Evolutionary conservation across 2,888 invertebrate genomes (phyloP).

Genomic region (Ceramica pisi): DNA sequence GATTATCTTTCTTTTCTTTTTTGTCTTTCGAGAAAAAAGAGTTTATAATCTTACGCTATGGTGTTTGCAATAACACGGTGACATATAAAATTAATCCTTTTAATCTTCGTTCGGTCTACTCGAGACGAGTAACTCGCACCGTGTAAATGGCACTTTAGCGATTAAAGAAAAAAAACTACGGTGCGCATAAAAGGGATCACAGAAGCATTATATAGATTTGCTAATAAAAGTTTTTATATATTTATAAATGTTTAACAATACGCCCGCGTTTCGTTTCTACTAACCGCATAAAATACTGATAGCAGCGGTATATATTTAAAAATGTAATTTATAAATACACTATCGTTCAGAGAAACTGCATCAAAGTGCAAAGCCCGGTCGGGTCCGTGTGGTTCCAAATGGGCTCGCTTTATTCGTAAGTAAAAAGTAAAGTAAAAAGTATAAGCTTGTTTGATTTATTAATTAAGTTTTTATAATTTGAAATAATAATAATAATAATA

Average conservation of each 20-base stretch:
- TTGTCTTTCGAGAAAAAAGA: too few species aligned
- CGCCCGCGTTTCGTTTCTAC: slow-evolving; percentile 19
- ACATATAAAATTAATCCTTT: not conserved
- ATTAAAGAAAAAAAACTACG: slow-evolving; percentile 21
- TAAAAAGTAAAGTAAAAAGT: too few species aligned
- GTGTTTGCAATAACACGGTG: too few species aligned
- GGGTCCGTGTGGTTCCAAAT: too few species aligned
- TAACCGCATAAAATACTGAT: slow-evolving; percentile 38
- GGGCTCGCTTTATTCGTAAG: too few species aligned
- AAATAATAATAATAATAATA: too few species aligned
- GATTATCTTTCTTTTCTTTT: too few species aligned
- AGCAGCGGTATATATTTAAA: slow-evolving; percentile 17
- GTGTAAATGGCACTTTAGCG: slow-evolving; percentile 17
- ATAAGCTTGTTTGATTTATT: too few species aligned
- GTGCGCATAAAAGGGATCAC: slow-evolving; percentile 43
- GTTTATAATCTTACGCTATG: too few species aligned
- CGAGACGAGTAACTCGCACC: not conserved
- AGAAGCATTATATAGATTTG: slow-evolving; percentile 18
- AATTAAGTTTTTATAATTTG: too few species aligned
- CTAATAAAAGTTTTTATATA: slow-evolving; percentile 28
- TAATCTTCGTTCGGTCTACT: not conserved
- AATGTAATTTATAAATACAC: slow-evolving; percentile 1
- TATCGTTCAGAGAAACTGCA: not conserved
- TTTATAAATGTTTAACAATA: slow-evolving; percentile 38
- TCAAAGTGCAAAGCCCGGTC: too few species aligned